Evolutionary conservation across 92 coral and sea anemone species (phyloP).

Genomic region (Zoanthus solanderi): DNA sequence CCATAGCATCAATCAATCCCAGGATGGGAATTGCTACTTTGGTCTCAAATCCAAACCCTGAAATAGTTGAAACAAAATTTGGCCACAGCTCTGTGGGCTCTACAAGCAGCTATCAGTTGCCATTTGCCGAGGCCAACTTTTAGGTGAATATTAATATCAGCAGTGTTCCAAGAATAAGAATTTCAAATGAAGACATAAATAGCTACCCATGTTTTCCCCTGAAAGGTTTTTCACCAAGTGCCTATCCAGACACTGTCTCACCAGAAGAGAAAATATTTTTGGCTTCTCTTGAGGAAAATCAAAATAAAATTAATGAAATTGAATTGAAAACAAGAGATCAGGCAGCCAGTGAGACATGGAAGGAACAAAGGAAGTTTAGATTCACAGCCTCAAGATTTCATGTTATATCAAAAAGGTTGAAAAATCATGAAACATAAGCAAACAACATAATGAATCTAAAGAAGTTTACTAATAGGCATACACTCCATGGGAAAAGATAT

Average conservation of each 20-base stretch:
- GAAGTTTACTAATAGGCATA: not conserved
- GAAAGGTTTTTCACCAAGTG: not conserved
- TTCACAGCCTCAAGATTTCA: slow-evolving; percentile 53
- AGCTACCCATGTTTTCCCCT: slow-evolving; percentile 8
- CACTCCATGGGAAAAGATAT: slow-evolving; percentile 37
- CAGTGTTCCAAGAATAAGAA: not conserved
- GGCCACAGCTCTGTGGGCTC: slow-evolving; percentile 44
- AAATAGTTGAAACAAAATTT: slow-evolving; percentile 33
- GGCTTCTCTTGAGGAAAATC: slow-evolving; percentile 8
- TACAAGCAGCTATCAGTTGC: slow-evolving; percentile 53
- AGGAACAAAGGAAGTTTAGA: slow-evolving; percentile 30
- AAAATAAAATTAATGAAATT: slow-evolving; percentile 7
- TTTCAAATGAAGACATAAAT: slow-evolving; percentile 3
- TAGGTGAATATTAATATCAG: not conserved
- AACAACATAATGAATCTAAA: slow-evolving; percentile 9
- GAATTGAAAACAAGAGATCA: slow-evolving; percentile 10
- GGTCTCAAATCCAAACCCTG: slow-evolving; percentile 20
- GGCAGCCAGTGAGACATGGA: slow-evolving; percentile 46
- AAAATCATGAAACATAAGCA: slow-evolving; percentile 30
- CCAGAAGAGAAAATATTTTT: not conserved
- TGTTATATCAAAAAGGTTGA: slow-evolving; percentile 20
- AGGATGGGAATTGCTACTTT: slow-evolving; percentile 35
- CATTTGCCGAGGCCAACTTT: slow-evolving; percentile 34
- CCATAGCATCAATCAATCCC: slow-evolving; percentile 48
- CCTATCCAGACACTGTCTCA: slow-evolving; percentile 10